Evolutionary conservation across 2,797 vertebrate species (phyloP).

Genomic region (Distichodus sexfasciatus): DNA sequence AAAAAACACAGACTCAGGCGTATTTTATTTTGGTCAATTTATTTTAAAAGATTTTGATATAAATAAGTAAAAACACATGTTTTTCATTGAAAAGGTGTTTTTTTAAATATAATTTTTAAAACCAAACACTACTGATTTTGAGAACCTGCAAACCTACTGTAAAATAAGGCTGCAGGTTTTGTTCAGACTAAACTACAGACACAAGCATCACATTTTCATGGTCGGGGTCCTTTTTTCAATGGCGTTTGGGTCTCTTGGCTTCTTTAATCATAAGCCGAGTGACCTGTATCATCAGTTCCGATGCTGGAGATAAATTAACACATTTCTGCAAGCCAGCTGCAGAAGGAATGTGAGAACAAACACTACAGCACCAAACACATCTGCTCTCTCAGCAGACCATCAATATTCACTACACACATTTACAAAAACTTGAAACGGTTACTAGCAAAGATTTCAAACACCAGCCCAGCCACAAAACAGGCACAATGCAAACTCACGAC

Average conservation of each 20-base stretch:
- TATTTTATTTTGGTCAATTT: not conserved
- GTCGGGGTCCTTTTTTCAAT: slow-evolving; percentile 20
- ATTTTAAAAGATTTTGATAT: slow-evolving; percentile 16
- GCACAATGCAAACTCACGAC: not conserved
- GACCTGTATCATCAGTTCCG: slow-evolving; percentile 61
- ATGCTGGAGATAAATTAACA: slow-evolving; percentile 58
- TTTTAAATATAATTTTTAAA: too few relatives aligned
- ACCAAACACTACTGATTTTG: too few relatives aligned
- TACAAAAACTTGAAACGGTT: slow-evolving; percentile 38
- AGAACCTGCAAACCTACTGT: too few relatives aligned
- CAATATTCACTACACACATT: slow-evolving; percentile 41
- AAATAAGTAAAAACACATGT: slow-evolving; percentile 24
- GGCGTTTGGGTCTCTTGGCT: slow-evolving; percentile 20
- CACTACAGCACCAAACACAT: slow-evolving; percentile 61
- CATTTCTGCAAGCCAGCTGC: slow-evolving; percentile 79
- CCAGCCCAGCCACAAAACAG: slow-evolving; percentile 9
- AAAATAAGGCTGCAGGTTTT: not conserved
- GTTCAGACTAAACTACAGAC: slow-evolving; percentile 1
- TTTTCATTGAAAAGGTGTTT: too few relatives aligned
- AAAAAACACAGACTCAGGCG: not conserved
- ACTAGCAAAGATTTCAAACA: slow-evolving; percentile 39
- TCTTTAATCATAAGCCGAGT: slow-evolving; percentile 54
- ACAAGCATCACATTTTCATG: too few relatives aligned
- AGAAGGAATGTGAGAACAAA: slow-evolving; percentile 62
- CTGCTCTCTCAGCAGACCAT: slow-evolving; percentile 55